Evolutionary conservation across 2,113 vertebrate species (phyloP), one percentile per base, ranked within the genome.

Genomic region (Globicephala melas): DNA sequence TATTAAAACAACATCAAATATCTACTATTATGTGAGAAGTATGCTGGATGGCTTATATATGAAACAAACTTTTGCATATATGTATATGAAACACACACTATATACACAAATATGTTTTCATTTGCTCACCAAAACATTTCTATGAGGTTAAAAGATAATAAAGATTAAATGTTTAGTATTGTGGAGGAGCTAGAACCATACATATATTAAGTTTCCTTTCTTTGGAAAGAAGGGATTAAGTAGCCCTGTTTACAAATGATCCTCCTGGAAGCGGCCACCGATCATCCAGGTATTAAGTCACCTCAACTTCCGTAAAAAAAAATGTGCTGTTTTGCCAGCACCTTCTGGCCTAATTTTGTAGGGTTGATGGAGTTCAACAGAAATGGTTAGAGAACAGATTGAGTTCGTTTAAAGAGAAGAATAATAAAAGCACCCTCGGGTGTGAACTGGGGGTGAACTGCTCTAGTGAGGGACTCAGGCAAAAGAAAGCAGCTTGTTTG

Each of bases 351-450:
- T 26, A 25, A 58, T 89, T 95, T 83, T 93, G 36, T 82, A 62
- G 26, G 47, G 28, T 3, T 82, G 44, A 93, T 76, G 33, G 50
- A 93, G 53, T 87, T 95, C 55, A 92, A 71, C 55, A 86, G 47
- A 92, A 96, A 83, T 67, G 18, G 28, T 85, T 95, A 20, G 68
- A 89, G 26, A 80, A n/a, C 9, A 97, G 10, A n/a, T 1, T 86
- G 36, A 44, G 41, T 95, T 84, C 92, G 28, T 89, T 93, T 96
- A 88, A 95, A 90, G 85, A 41, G 53, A 90, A 96, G 25, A 44
- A 92, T 65, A 73, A 92, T 70, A 73, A 92, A 71, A 67, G 23
- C 4, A 55, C 26, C 44, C 8, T 26, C 12, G 38, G 44, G 41
- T 62, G 26, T 73, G 68, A 62, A 73, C 70, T 36, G 58, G 73